Base-by-base conservation (phyloP, 2,797 vertebrate genomes). In the Sebastes goodei region DNA sequence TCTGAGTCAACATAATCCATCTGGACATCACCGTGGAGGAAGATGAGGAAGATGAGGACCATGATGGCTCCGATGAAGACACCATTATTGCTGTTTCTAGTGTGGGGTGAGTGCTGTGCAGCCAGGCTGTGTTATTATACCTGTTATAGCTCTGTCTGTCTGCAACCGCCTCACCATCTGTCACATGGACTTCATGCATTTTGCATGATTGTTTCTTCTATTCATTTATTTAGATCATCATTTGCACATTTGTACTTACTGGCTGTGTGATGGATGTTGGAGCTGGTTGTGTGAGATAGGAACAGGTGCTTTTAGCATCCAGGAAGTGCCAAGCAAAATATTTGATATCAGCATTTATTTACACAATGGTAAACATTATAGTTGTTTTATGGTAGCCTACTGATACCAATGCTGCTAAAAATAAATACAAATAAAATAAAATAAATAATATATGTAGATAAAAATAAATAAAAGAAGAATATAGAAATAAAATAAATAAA, bases 91-190 rank as follows among this genome's bases (percentile, higher is more conserved):
- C 20, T 95, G 9, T 86, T 86, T 74, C 73, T 95, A 7, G 88
- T 90, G 20, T 92, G 93, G 85, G 95, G 96, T 96, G 89, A 96
- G 96, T 94, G n/a, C 8, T 10, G 27, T 94, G n/a, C 8, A 27
- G 42, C 42, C 21, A 38, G 52, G 55, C 33, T 4, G 35, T 53
- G 46, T 32, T 21, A 1, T 3, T 57, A 42, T 62, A 80, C 71
- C 64, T 83, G 62, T 74, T n/a, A 42, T 6, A 46, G 64, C 64
- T 81, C 12, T 65, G 20, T 9, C 27, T 35, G 20, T 9, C 27
- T 35, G 20, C 62, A 60, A 32, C 66, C 49, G 76, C 32, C 46
- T 65, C 30, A 17, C 92, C 88, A 89, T 94, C 90, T 94, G 87
- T 85, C 84, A 83, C 81, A 59, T 1, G 27, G 15, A 7, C 9